Conservation (phyloP, 2,113 vertebrate genomes). For the Cynopterus brachyotis region DNA sequence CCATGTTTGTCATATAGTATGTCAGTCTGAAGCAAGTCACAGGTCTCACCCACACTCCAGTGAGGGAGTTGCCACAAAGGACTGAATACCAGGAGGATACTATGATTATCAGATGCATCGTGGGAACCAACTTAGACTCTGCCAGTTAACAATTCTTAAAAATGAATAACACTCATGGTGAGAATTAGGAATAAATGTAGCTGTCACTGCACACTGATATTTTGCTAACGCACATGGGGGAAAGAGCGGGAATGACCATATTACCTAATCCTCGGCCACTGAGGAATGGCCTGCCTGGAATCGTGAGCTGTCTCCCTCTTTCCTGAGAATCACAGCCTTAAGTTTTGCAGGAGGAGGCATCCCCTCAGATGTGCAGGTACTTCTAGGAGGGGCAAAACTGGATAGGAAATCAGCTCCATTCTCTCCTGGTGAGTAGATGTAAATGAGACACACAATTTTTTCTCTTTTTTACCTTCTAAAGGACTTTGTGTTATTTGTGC, state of each 20-base stretch:
- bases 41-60: too few relatives aligned
- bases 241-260: neutral
- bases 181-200: neutral
- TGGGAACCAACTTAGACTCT: neutral
- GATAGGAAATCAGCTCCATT: neutral
- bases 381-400: neutral
- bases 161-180: neutral
- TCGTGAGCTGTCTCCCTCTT: neutral
- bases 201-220: neutral
- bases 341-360: neutral
- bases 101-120: neutral
- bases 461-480: neutral
- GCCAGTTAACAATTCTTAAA: neutral
- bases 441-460: neutral
- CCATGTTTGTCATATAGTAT: neutral
- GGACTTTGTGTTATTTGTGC: neutral
- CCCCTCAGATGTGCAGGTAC: neutral
- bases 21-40: neutral
- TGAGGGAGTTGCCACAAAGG: neutral
- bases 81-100: neutral
- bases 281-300: neutral
- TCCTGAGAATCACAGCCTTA: neutral
- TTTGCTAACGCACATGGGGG: neutral
- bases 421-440: neutral
- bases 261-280: neutral